phyloP scores from a whole-genome alignment of 2,888 invertebrate genomes.

The Siphlonurus alternatus region DNA sequence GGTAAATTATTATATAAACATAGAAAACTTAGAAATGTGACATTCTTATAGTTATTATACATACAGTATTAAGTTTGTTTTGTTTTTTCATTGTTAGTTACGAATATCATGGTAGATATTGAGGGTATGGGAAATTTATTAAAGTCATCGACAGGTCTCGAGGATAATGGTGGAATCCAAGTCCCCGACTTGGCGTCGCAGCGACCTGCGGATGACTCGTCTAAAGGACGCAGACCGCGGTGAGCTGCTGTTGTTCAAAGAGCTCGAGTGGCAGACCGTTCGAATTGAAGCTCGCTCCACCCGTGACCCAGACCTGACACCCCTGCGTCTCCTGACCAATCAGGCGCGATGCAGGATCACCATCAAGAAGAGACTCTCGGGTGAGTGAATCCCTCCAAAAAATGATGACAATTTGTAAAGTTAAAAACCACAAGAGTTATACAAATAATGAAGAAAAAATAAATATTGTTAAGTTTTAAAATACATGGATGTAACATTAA shows the following conservation, averaged over 20 bases:
- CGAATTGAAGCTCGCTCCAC: constrained; percentile 86
- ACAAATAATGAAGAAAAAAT: neutral
- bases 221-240: constrained; percentile 78
- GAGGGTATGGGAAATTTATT: too few species aligned
- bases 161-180: constrained; percentile 87
- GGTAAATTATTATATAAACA: too few species aligned
- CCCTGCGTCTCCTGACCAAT: constrained; percentile 80
- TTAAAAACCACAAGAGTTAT: neutral
- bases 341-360: constrained; percentile 88
- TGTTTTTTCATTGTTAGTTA: too few species aligned
- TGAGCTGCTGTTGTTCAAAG: constrained; percentile 90
- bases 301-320: constrained; percentile 50
- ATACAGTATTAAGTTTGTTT: too few species aligned
- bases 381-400: constrained; percentile 37
- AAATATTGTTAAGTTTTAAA: neutral
- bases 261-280: constrained; percentile 92
- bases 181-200: constrained; percentile 71
- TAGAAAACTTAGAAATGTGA: too few species aligned
- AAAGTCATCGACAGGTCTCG: constrained; percentile 66
- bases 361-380: constrained; percentile 81
- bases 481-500: too few species aligned
- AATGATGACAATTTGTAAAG: neutral
- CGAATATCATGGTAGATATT: too few species aligned
- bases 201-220: constrained; percentile 75
- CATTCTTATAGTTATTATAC: too few species aligned